Evolutionary conservation across 2,888 invertebrate genomes (phyloP), one percentile per base, ranked within the genome.

Genomic region (Leptopterna dolabrata): DNA sequence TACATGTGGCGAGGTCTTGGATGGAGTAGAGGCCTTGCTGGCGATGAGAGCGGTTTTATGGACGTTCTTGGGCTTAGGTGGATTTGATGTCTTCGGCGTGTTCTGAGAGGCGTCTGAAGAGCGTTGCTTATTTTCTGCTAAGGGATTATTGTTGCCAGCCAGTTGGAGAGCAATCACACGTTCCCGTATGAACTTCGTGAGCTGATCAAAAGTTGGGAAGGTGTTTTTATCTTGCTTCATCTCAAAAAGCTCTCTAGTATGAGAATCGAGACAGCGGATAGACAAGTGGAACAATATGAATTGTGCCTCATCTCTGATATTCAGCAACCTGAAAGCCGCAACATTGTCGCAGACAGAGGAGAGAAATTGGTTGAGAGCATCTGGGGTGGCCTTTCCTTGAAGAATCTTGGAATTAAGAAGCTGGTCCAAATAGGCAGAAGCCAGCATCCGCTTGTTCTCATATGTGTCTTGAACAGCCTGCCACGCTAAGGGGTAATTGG

Each of bases 231-330:
- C 36, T 7, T 45, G 45, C 19, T n/a, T 16, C n/a, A 85, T 45
- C 51, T 86, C 86, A 41, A 86, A 86, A 3, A 63, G 43, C 41
- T 86, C 86, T n/a, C 80, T 14, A 9, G 86, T 55, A 13, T 9
- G 19, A 9, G 86, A 51, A 41, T 86, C 86, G 13, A 86, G 30
- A 13, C 63, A 70, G 7, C 80, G n/a, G 14, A 55, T 36, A 1
- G 86, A 24, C 6, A 78, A 24, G 80, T 76, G 43, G 24, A 86
- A 76, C 19, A 86, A 29, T 24, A 86, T 47, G n/a, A 86, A 86
- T 7, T 80, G 51, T 16, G 41, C 29, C 51, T 78, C 76, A 30
- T 78, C 13, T 36, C 9, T 9, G 13, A 86, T 55, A 14, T 86
- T 51, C 27, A 86, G 27, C 11, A 63, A 2, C 41, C 30, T 76